phyloP scores from a whole-genome alignment of 2,888 invertebrate species.

The Aleiodes testaceus region DNA sequence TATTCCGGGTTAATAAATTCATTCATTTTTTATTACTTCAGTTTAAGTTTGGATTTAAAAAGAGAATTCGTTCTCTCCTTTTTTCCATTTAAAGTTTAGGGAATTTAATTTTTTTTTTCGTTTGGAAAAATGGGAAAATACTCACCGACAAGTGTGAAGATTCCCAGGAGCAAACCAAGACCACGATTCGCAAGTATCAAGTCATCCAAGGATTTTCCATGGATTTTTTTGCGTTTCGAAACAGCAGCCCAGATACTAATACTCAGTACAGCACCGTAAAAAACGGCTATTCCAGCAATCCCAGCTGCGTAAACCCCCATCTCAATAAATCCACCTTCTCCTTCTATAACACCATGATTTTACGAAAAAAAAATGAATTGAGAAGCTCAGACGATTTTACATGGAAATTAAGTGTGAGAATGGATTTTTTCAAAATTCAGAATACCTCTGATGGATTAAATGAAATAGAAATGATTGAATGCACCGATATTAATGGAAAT shows the following conservation, averaged over 20 bases:
- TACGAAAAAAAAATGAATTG: constrained; percentile 13
- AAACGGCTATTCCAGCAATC: constrained; percentile 78
- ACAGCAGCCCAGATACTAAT: constrained; percentile 78
- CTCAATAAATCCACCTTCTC: constrained; percentile 2
- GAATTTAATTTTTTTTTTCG: constrained; percentile 22
- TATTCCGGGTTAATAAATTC: neutral
- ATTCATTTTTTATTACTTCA: constrained; percentile 17
- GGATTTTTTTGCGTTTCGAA: constrained; percentile 73
- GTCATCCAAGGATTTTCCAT: constrained; percentile 76
- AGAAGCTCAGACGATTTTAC: neutral
- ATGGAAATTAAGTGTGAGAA: too few species aligned
- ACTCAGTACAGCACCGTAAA: constrained; percentile 79
- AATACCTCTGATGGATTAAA: too few species aligned
- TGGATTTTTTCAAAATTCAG: too few species aligned
- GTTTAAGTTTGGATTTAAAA: constrained; percentile 19
- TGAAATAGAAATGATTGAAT: constrained; percentile 2
- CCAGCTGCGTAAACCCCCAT: constrained; percentile 76
- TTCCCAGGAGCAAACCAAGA: constrained; percentile 80
- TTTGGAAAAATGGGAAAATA: constrained; percentile 12
- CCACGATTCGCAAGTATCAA: constrained; percentile 82
- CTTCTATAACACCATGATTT: neutral
- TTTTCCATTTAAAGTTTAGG: constrained; percentile 1
- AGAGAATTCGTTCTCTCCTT: neutral
- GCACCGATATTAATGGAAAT: constrained; percentile 2
- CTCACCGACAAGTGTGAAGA: constrained; percentile 82